phyloP scores from a whole-genome alignment of 2,888 invertebrate species.

The Orchestes rusci region DNA sequence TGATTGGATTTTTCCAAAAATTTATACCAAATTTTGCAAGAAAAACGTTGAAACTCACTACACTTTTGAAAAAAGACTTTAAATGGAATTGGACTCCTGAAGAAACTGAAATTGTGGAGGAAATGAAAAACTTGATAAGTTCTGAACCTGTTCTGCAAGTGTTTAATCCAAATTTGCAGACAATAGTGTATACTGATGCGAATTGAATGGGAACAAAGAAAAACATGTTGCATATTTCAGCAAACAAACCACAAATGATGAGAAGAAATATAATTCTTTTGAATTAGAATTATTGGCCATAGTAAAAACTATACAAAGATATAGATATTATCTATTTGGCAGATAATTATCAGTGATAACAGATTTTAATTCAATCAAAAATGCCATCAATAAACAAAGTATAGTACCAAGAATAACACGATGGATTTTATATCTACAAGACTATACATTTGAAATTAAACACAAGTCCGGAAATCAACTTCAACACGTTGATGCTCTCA shows the following conservation, averaged over 20 bases:
- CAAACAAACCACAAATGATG: slow-evolving; percentile 3
- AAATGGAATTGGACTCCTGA: slow-evolving; percentile 5
- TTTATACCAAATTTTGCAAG: slow-evolving; percentile 11
- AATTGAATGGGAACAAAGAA: background rate
- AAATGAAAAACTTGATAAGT: slow-evolving; percentile 4
- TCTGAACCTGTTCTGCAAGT: slow-evolving; percentile 6
- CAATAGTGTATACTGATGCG: slow-evolving; percentile 3
- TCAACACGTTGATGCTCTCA: slow-evolving; percentile 35
- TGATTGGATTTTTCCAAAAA: slow-evolving; percentile 13
- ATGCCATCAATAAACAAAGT: no score
- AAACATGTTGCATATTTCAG: background rate
- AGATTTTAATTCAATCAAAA: no score
- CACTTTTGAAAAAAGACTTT: slow-evolving; percentile 8
- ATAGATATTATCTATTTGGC: no score
- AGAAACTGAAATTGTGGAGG: slow-evolving; percentile 6
- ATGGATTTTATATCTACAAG: no score
- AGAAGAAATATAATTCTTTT: slow-evolving; percentile 6
- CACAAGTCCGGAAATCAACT: slow-evolving; percentile 27
- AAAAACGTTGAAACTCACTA: slow-evolving; percentile 7
- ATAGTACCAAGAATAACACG: no score
- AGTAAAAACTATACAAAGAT: slow-evolving; percentile 13
- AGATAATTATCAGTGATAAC: no score
- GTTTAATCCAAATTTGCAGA: background rate
- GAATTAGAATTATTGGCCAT: background rate
- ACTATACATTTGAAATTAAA: slow-evolving; percentile 7